Base-by-base conservation (phyloP, 2,113 vertebrate species). In the Corythornis madagascariensis region DNA sequence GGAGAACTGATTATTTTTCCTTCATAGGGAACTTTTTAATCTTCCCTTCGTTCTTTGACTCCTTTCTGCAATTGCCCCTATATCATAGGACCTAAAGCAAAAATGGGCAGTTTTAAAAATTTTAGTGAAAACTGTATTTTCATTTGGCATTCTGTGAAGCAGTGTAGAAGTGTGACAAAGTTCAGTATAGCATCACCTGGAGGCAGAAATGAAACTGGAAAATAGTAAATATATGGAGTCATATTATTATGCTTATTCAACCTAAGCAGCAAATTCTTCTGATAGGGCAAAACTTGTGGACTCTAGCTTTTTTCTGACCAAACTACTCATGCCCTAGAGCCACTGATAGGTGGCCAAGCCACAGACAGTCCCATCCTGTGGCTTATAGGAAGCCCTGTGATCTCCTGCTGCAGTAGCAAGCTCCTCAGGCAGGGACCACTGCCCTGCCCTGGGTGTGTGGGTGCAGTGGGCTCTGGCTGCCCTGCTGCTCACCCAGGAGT, bases 401-500 rank as follows among this genome's bases (percentile, higher is more conserved):
- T 76, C 29, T 80, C 45, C 13, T 9, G 12, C 52, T 4, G 9
- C 50, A 20, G 13, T 47, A 74, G 13, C 2, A 8, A 35, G 60
- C 10, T 66, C 16, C 35, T 81, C 1, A 1, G 12, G 16, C 33
- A 40, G 29, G 45, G 56, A 24, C 53, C 11, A 1, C 43, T 77
- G 50, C 18, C 47, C 6, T 82, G 47, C 21, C 53, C 59, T n/a
- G 48, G 17, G 11, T 17, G 10, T 47, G 16, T 9, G 11, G 15
- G 7, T 56, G 28, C 56, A 65, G n/a, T 3, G 6, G 50, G 38
- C 28, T 35, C 13, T 6, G 15, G 43, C 26, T 79, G 42, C 35
- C n/a, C 18, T 76, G 25, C 38, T 52, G 1, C 57, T 75, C 6
- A 0, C 33, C 33, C 6, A 0, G 28, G 22, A 52, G 48, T 5